Evolutionary conservation across 2,113 vertebrate genomes (phyloP).

Genomic region (Rhabdornis inornatus): DNA sequence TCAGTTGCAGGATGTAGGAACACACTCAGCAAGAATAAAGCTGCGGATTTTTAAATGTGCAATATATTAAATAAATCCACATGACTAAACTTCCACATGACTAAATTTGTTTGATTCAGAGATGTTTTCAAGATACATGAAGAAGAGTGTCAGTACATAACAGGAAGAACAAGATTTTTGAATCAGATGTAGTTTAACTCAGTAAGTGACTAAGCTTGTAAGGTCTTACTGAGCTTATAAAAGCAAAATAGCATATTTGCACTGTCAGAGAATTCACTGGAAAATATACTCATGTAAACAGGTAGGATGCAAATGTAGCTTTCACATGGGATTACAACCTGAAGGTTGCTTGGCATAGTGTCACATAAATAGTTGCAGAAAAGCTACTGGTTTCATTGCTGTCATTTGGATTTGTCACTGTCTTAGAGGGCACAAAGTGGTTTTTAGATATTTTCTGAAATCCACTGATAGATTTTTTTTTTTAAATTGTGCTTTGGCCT

Average conservation of each 20-base stretch:
- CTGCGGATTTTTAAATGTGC: background rate
- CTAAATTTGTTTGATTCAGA: background rate
- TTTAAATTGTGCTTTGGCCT: background rate
- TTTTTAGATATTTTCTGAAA: background rate
- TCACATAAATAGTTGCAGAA: background rate
- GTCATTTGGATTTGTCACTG: background rate
- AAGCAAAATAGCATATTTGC: background rate
- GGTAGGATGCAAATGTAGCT: background rate
- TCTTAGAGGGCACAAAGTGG: background rate
- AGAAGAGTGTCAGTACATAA: background rate
- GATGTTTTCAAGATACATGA: background rate
- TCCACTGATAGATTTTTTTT: background rate
- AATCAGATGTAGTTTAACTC: background rate
- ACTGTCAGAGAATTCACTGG: background rate
- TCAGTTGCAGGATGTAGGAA: background rate
- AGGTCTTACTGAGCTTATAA: constrained; percentile 5
- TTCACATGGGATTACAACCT: background rate
- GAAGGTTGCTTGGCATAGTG: background rate
- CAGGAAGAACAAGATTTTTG: background rate
- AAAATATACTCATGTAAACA: background rate
- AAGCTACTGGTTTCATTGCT: background rate
- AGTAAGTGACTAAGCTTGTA: background rate
- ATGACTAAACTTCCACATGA: background rate
- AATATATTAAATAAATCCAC: background rate
- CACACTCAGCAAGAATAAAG: background rate